These are phyloP conservation scores for Ochotona curzoniae DNA, from an alignment of 2,113 vertebrate species.

Conservation along the genomic window DNA sequence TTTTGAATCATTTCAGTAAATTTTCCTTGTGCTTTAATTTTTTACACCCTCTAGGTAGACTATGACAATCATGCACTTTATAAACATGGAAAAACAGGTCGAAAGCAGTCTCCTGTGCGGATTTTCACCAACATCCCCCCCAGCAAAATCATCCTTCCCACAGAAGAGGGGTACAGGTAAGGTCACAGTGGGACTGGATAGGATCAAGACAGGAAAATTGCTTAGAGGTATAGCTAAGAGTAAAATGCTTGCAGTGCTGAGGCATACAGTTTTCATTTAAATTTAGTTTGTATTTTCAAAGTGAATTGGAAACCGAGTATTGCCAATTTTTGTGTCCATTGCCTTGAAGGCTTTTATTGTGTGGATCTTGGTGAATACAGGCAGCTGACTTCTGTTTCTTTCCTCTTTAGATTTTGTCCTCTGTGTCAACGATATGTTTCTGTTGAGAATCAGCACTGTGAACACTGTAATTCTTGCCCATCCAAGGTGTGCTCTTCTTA, in stretches of 20 bases:
- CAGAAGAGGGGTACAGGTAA: constrained; percentile 96
- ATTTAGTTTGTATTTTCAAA: constrained; percentile 26
- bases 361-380: background rate
- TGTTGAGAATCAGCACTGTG: constrained; percentile 93
- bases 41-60: constrained; percentile 90
- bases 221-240: background rate
- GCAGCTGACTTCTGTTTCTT: constrained; percentile 30
- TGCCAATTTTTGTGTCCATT: background rate
- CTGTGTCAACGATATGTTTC: constrained; percentile 92
- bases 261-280: constrained; percentile 40
- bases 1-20: constrained; percentile 46
- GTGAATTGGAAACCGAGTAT: constrained; percentile 10
- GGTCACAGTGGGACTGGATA: background rate
- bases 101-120: constrained; percentile 96
- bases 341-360: background rate
- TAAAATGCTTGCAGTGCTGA: constrained; percentile 3
- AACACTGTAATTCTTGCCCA: constrained; percentile 92
- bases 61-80: constrained; percentile 98
- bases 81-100: constrained; percentile 95
- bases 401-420: constrained; percentile 90
- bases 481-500: constrained; percentile 91
- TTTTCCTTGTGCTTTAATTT: constrained; percentile 23
- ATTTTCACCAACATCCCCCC: constrained; percentile 95
- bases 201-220: background rate
- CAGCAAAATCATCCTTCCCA: constrained; percentile 89